Conservation (phyloP, 1,140 invertebrate species). For the Oryctes rhinoceros region DNA sequence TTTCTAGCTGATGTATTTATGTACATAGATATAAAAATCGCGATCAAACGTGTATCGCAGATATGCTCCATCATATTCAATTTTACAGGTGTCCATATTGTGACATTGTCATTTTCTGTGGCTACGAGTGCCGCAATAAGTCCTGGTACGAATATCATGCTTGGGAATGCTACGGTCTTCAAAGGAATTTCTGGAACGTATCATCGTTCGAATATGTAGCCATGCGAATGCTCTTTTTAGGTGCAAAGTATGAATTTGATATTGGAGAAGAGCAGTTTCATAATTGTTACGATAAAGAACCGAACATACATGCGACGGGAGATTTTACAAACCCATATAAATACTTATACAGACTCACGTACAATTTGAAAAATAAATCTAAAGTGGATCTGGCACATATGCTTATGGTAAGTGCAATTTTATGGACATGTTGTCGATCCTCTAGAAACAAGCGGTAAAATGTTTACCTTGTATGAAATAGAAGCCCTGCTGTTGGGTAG, state of each 20-base stretch:
- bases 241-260: constrained; percentile 13
- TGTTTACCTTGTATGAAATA: too few relatives aligned
- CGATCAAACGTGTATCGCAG: too few relatives aligned
- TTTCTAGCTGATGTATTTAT: too few relatives aligned
- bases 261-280: constrained; percentile 10
- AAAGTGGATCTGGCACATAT: not conserved
- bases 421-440: too few relatives aligned
- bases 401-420: not conserved
- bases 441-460: too few relatives aligned
- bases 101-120: constrained; percentile 22
- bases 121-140: constrained; percentile 14
- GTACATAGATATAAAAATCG: too few relatives aligned
- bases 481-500: too few relatives aligned
- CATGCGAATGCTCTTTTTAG: constrained; percentile 25
- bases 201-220: not conserved
- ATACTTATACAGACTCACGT: not conserved
- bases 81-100: constrained; percentile 26
- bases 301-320: not conserved
- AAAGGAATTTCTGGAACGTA: constrained; percentile 5
- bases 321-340: constrained; percentile 14
- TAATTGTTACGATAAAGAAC: not conserved
- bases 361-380: constrained; percentile 27
- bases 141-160: constrained; percentile 25
- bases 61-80: too few relatives aligned
- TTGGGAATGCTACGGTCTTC: constrained; percentile 32